Evolutionary conservation across 2,797 vertebrate genomes (phyloP).

Genomic region (Bradypodion ventrale): DNA sequence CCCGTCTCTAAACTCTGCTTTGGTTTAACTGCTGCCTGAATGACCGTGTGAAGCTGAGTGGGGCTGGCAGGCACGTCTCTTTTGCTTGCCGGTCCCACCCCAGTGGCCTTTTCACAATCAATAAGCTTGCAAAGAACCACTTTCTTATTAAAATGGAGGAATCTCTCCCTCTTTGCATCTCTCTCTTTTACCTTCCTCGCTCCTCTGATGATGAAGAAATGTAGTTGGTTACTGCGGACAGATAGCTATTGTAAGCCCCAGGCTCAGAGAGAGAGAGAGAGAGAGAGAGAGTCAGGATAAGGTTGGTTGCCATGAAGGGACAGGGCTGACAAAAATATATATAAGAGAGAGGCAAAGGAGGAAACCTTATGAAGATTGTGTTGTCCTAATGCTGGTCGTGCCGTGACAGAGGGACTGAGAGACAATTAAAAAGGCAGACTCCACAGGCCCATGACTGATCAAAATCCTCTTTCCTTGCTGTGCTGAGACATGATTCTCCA

Average conservation of each 20-base stretch:
- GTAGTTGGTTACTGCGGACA: not conserved
- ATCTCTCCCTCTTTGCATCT: not conserved
- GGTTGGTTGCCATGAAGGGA: not conserved
- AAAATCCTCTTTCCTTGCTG: not conserved
- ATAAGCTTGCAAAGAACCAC: slow-evolving; percentile 21
- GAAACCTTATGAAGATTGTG: not conserved
- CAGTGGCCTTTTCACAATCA: slow-evolving; percentile 33
- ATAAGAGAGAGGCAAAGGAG: not conserved
- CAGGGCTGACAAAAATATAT: not conserved
- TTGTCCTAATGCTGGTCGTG: not conserved
- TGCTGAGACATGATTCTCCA: not conserved
- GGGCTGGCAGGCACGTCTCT: slow-evolving; percentile 9
- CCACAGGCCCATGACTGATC: not conserved
- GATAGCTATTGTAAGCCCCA: not conserved
- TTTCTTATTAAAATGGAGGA: slow-evolving; percentile 31
- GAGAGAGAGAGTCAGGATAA: not conserved
- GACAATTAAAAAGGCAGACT: not conserved
- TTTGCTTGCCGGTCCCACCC: not conserved
- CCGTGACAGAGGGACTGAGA: too few relatives aligned
- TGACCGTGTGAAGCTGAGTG: not conserved
- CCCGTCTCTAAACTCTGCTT: not conserved
- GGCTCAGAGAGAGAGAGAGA: not conserved
- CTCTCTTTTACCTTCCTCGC: not conserved
- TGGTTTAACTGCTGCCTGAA: slow-evolving; percentile 24
- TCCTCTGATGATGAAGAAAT: not conserved